Evolutionary conservation across 2,797 vertebrate species (phyloP).

Genomic region (Orientallactaga sibirica): DNA sequence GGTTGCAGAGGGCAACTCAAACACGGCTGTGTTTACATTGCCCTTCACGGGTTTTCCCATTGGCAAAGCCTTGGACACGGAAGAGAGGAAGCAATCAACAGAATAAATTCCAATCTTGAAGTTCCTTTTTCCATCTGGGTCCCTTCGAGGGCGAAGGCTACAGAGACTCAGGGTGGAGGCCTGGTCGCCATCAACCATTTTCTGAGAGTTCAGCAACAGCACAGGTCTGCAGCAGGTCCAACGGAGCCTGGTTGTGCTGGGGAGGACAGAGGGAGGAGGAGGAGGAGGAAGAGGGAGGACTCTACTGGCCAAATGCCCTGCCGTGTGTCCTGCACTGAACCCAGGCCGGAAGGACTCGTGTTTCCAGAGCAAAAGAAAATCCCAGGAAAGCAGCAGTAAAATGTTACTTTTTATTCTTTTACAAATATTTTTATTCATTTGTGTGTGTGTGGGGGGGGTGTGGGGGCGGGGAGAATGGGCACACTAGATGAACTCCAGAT

Average conservation of each 20-base stretch:
- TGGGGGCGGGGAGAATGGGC: too few species aligned
- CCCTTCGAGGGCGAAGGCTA: slow-evolving; percentile 35
- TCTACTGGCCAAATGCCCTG: neutral
- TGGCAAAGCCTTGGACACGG: slow-evolving; percentile 32
- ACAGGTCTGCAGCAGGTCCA: neutral
- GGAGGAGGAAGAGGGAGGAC: neutral
- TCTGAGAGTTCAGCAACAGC: neutral
- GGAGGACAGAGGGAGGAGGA: neutral
- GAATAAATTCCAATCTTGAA: slow-evolving; percentile 8
- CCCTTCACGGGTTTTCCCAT: neutral
- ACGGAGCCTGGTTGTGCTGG: neutral
- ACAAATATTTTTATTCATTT: too few species aligned
- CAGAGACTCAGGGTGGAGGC: neutral
- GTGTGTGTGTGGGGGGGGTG: too few species aligned
- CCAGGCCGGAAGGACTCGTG: neutral
- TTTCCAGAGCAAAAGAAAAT: neutral
- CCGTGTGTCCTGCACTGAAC: neutral
- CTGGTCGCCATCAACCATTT: slow-evolving; percentile 26
- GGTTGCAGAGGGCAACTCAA: slow-evolving; percentile 56
- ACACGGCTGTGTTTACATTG: slow-evolving; percentile 7
- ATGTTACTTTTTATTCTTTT: neutral
- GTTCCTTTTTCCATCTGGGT: slow-evolving; percentile 10
- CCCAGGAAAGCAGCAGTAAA: neutral
- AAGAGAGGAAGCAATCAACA: neutral
- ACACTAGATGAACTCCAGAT: too few species aligned